phyloP scores from a whole-genome alignment of 2,888 invertebrate genomes.

The Erpobdella octoculata region DNA sequence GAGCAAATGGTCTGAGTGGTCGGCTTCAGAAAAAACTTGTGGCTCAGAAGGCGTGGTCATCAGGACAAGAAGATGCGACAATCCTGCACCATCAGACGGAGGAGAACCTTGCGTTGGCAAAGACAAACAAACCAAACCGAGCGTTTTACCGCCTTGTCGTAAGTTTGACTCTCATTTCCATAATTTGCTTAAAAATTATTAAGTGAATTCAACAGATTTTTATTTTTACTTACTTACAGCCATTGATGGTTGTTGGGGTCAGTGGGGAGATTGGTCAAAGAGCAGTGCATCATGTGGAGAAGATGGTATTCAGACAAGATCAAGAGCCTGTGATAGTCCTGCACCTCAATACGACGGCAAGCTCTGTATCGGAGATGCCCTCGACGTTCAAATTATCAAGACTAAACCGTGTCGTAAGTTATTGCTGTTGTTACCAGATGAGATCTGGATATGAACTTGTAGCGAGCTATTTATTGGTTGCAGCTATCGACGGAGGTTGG shows the following conservation, averaged over 20 bases:
- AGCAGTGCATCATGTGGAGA: slow-evolving; percentile 30
- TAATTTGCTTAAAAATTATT: no score
- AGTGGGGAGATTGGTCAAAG: slow-evolving; percentile 31
- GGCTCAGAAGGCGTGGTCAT: slow-evolving; percentile 17
- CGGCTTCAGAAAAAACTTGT: slow-evolving; percentile 32
- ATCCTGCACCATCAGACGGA: slow-evolving; percentile 37
- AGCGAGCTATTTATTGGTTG: no score
- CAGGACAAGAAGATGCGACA: slow-evolving; percentile 31
- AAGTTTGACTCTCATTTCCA: not conserved
- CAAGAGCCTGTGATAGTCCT: slow-evolving; percentile 31
- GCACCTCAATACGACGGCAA: slow-evolving; percentile 30
- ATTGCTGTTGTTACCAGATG: not conserved
- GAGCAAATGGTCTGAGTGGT: slow-evolving; percentile 35
- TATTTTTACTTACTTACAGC: not conserved
- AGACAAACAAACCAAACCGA: slow-evolving; percentile 13
- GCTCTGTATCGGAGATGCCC: slow-evolving; percentile 28
- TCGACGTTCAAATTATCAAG: slow-evolving; percentile 21
- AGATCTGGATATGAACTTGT: not conserved
- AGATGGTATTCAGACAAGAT: slow-evolving; percentile 25
- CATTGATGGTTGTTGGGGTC: slow-evolving; percentile 32
- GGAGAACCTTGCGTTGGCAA: slow-evolving; percentile 37
- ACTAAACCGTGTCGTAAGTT: slow-evolving; percentile 25
- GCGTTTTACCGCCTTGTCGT: slow-evolving; percentile 20
- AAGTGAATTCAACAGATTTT: not conserved
- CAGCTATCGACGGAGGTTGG: slow-evolving; percentile 34